Percentiles rank a stretch among this genome's conserved stretches.
Conservation (phyloP, 1,140 invertebrate species). For the Trichonephila inaurata region DNA sequence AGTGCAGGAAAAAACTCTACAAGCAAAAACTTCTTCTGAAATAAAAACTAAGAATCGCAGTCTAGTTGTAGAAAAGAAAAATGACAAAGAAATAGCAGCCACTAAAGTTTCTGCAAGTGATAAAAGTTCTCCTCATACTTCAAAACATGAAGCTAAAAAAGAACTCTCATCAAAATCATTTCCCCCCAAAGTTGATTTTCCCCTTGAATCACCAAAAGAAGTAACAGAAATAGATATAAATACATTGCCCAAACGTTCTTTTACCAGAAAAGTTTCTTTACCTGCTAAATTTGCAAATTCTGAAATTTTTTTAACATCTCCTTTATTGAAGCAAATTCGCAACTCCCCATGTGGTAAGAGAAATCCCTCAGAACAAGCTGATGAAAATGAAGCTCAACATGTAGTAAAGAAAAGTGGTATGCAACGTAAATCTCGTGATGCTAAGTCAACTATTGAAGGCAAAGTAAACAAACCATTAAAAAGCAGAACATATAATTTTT, state of each 20-base stretch:
- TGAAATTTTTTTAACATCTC: slow-evolving; percentile 61
- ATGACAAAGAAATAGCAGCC: background rate
- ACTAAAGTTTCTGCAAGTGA: background rate
- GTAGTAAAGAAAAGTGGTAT: background rate
- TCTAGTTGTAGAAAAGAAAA: background rate
- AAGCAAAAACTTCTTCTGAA: background rate
- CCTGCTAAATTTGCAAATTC: slow-evolving; percentile 62
- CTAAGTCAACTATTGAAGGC: background rate
- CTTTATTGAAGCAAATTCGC: slow-evolving; percentile 48
- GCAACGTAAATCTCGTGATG: background rate
- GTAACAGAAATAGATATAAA: background rate
- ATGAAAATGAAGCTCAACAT: background rate
- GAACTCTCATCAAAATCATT: background rate
- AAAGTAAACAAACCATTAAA: background rate
- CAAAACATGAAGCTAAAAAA: background rate
- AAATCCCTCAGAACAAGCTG: background rate
- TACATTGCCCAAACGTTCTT: background rate
- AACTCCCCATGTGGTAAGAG: background rate
- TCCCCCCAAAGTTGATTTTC: background rate
- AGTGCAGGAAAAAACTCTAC: background rate
- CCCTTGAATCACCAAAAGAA: background rate
- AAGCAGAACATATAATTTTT: background rate
- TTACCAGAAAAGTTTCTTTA: slow-evolving; percentile 51
- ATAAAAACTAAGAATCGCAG: background rate
- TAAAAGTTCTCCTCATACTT: background rate